Evolutionary conservation across 2,888 invertebrate species (phyloP), one percentile per base, ranked within the genome.

Genomic region (Leptinotarsa tumamoca): DNA sequence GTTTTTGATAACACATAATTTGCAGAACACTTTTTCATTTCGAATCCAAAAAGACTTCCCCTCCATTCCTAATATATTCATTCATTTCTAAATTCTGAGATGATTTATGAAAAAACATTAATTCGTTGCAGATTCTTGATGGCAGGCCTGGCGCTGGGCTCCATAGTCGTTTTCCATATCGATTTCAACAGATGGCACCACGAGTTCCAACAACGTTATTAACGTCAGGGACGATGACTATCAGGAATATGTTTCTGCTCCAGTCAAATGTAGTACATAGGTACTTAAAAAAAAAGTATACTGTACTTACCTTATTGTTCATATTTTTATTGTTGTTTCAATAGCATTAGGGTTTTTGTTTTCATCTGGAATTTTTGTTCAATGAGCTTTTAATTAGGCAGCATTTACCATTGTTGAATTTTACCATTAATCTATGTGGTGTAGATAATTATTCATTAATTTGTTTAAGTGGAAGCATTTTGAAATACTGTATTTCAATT

Each of bases 131-230:
- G 98, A 89, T 99, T 98, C 91, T 92, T 99, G 83, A 90, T 99
- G 86, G 98, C 98, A 83, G 99, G 99, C 72, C 91, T 99, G 75
- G 97, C 98, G 75, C 97, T 98, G 83, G 99, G 99, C 72, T 98
- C 99, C 72, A 95, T 99, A 83, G 97, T 99, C 78, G 98, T 99
- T 85, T 99, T 99, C 91, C 98, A 99, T 91, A 98, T 99, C 89
- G 99, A 99, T 90, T 99, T 99, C 91, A 99, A 99, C 90, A 92
- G 96, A 87, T 97, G 97, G 97, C 97, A 97, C 89, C 97, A 97
- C 88, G 97, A 97, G 89, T 97, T 96, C 89, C 97, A 97, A 87
- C 97, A 97, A 89, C 93, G 97, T 85, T 97, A 97, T 91, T 97
- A 77, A 75, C 74, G 54, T 27, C 66, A 54, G 74, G 27, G 27